Base-by-base conservation (phyloP, 2,797 vertebrate species). In the Remorina albescens region DNA sequence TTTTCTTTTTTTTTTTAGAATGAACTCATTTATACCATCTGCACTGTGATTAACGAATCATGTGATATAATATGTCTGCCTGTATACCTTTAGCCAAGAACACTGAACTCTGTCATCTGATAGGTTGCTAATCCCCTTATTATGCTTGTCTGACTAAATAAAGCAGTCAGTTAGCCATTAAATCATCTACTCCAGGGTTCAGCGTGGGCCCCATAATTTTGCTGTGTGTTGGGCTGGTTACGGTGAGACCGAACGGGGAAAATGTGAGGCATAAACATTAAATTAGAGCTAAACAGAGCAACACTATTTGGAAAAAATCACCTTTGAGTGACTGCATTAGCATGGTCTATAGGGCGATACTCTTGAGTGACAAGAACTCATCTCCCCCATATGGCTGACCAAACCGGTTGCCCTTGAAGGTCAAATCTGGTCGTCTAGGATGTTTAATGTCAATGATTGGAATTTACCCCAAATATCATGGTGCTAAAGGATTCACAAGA, bases 351-450 rank as follows among this genome's bases (percentile, higher is more conserved):
- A 26, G 58, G 54, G 58, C 67, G 53, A 67, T 54, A 50, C 53
- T 74, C 61, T 51, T 92, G 90, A 93, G 76, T 92, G 91, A 91
- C 90, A 87, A 57, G 68, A 82, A 65, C 79, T 82, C 71, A 77
- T 84, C 82, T 84, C 62, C 73, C 66, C 67, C 71, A 41, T 78
- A 88, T 84, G 78, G 84, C 84, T 87, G 77, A 26, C 78, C 86
- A 82, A 65, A 84, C 81, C 58, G n/a, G 25, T 62, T 69, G 77
- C 68, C 86, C 89, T 80, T 67, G 16, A 50, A 76, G 93, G 93
- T 95, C 91, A 92, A 3, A 85, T 83, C 54, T 84, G 76, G 91
- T 93, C 23, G 92, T 92, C 92, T 73, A 67, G 92, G 88, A 87
- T 71, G 62, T 71, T 68, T 66, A 53, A 58, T 71, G 74, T 90